Percentiles rank a stretch among this genome's conserved stretches.
Evolutionary conservation across 30 jellyfish, hydroid and myxozoan species (phyloP).

Genomic region (Cassiopea xamachana): DNA sequence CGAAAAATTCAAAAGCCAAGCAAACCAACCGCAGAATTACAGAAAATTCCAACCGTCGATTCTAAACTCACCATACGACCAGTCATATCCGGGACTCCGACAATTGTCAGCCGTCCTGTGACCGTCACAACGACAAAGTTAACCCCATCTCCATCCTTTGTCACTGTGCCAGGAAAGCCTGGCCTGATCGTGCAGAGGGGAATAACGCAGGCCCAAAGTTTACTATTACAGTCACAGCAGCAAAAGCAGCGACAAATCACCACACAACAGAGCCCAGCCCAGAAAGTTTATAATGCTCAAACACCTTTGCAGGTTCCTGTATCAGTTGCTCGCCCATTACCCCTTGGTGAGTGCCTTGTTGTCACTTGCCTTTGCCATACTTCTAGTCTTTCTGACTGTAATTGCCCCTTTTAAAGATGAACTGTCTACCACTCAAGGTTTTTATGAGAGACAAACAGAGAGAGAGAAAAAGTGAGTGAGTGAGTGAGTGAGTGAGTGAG

Average conservation of each 20-base stretch:
- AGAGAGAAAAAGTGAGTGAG: too few relatives aligned
- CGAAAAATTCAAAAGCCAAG: constrained; percentile 37
- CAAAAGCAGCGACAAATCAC: constrained; percentile 17
- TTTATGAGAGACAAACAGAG: too few relatives aligned
- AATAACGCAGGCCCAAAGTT: not conserved
- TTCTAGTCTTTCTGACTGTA: too few relatives aligned
- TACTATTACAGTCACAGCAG: constrained; percentile 31
- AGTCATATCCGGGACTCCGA: constrained; percentile 49
- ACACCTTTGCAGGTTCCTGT: constrained; percentile 77
- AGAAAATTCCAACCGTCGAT: constrained; percentile 18
- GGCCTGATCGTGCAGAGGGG: constrained; percentile 49
- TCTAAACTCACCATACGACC: constrained; percentile 66
- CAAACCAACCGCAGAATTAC: not conserved
- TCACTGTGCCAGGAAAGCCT: constrained; percentile 64
- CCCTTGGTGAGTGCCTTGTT: constrained; percentile 76
- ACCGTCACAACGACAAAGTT: constrained; percentile 7
- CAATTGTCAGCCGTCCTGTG: constrained; percentile 25
- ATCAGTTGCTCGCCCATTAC: constrained; percentile 79
- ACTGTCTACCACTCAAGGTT: too few relatives aligned
- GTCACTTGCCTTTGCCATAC: too few relatives aligned
- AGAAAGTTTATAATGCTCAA: constrained; percentile 32
- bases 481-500: too few relatives aligned
- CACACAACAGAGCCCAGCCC: constrained; percentile 24
- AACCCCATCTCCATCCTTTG: constrained; percentile 50
- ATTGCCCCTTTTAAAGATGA: too few relatives aligned